phyloP scores from a whole-genome alignment of 2,797 vertebrate genomes.

The Sebastes wilsoni region DNA sequence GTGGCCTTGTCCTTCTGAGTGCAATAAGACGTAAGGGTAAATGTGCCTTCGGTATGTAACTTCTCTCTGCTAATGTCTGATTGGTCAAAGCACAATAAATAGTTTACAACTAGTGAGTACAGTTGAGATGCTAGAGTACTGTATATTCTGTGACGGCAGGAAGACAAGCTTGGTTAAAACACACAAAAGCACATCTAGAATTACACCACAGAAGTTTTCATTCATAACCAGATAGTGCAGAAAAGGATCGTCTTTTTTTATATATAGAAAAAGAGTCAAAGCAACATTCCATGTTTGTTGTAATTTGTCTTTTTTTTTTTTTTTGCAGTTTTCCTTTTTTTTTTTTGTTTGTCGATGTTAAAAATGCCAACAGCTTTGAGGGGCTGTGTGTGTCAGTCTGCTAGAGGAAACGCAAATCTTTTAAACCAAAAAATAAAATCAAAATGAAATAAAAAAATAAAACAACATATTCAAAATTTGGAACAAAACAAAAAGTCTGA shows the following conservation, averaged over 20 bases:
- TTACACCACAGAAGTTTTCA: constrained; percentile 90
- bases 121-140: constrained; percentile 87
- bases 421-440: constrained; percentile 37
- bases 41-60: constrained; percentile 80
- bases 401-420: constrained; percentile 55
- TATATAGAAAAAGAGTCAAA: constrained; percentile 85
- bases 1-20: constrained; percentile 86
- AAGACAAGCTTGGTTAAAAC: constrained; percentile 94
- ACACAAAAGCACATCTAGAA: constrained; percentile 93
- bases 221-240: constrained; percentile 93
- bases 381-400: constrained; percentile 72
- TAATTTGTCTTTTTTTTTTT: constrained; percentile 64
- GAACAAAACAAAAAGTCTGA: constrained; percentile 76
- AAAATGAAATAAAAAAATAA: constrained; percentile 71
- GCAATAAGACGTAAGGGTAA: constrained; percentile 70
- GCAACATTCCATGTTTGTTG: constrained; percentile 86
- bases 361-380: constrained; percentile 85
- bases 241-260: constrained; percentile 80
- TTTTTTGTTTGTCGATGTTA: constrained; percentile 80
- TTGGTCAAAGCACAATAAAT: constrained; percentile 87
- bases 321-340: constrained; percentile 56
- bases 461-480: constrained; percentile 85
- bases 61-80: constrained; percentile 83
- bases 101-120: constrained; percentile 86
- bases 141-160: constrained; percentile 89